Evolutionary conservation across 1,140 invertebrate species (phyloP), one percentile per base, ranked within the genome.

Genomic region (Drosophila orena): DNA sequence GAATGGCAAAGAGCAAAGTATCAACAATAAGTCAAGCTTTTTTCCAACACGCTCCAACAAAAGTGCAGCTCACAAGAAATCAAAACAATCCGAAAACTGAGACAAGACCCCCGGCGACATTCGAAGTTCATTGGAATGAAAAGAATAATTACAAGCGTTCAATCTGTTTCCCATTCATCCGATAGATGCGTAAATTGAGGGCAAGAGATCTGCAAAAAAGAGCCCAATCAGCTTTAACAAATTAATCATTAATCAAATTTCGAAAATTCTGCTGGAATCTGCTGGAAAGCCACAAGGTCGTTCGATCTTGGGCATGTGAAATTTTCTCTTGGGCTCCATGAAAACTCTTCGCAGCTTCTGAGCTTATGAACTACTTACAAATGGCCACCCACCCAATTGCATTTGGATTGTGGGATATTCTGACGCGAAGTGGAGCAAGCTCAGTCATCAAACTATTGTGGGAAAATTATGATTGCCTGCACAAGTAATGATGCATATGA

Each of bases 391-490:
- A 62, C 62, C 62, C 58, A 68, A 64, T 46, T 70, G 66, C 64
- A 70, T 70, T 70, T 35, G 49, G 42, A 70, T 35, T 69, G 66
- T 70, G 66, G 66, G 66, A 70, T 70, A 70, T 71, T 71, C 68
- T 71, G 64, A 12, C 43, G 4, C 4, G 5, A 47, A 70, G 17
- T 68, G 37, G 60, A 53, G 46, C 64, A 43, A 22, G 37, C 59
- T 34, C 55, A 35, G 20, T 50, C 24, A 22, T 30, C 27, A 44
- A 66, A 47, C 30, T 46, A 34, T 37, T 69, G 66, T 70, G 66
- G 62, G 66, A 69, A 69, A 55, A 68, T 22, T 37, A 68, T 66
- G 44, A 66, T 68, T 66, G 64, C 38, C 20, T n/a, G 30, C 8
- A 2, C 24, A 42, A 27, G 42, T 40, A 20, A 38, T 30, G 30